Evolutionary conservation across 2,113 vertebrate genomes (phyloP).

Genomic region (Phrynosoma platyrhinos): DNA sequence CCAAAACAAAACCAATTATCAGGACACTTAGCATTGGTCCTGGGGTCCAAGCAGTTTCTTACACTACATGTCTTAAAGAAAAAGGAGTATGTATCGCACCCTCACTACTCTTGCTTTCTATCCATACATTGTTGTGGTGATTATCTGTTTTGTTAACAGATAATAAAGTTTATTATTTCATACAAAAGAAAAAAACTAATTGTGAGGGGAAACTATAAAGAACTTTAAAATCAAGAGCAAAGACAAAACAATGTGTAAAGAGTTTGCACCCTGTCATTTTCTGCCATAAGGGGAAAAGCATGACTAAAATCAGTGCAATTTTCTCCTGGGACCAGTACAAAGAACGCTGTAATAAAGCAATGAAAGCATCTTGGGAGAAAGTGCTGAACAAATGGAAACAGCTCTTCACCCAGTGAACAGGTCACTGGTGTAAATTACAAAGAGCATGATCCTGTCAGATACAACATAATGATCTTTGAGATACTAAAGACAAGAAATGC

Average conservation of each 20-base stretch:
- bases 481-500: slow-evolving; percentile 35
- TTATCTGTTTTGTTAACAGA: background rate
- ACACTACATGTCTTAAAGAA: background rate
- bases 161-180: background rate
- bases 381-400: slow-evolving; percentile 16
- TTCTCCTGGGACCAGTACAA: slow-evolving; percentile 25
- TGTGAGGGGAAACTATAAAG: background rate
- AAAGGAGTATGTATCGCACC: background rate
- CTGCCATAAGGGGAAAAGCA: slow-evolving; percentile 5
- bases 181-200: background rate
- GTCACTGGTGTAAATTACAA: slow-evolving; percentile 38
- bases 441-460: background rate
- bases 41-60: background rate
- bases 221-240: background rate
- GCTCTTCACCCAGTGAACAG: slow-evolving; percentile 34
- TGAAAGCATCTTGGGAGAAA: background rate
- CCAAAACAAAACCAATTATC: background rate
- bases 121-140: background rate
- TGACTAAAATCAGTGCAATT: background rate
- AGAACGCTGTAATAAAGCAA: background rate
- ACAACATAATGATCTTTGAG: slow-evolving; percentile 19
- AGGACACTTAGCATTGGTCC: background rate
- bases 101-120: background rate
- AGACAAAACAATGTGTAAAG: background rate
- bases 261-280: background rate